These are phyloP conservation scores for Berghia stephanieae DNA, from an alignment of 1,140 invertebrate genomes.

Conservation along the genomic window DNA sequence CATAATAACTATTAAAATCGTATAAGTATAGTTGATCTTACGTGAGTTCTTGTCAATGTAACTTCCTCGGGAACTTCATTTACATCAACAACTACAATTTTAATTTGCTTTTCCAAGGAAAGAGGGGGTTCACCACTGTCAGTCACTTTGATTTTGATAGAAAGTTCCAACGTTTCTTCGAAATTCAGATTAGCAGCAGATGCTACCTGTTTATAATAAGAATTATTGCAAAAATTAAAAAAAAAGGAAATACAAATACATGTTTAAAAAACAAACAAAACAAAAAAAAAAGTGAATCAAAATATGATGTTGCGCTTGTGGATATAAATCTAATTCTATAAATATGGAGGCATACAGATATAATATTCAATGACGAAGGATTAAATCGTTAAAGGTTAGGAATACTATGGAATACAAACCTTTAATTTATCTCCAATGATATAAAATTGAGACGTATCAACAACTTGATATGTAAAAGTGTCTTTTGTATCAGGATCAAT, in stretches of 20 bases:
- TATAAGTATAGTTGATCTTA: not conserved
- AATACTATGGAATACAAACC: no score
- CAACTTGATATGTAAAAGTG: conserved; percentile 35
- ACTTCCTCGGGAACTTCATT: conserved; percentile 43
- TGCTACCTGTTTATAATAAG: conserved; percentile 32
- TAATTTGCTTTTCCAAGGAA: conserved; percentile 28
- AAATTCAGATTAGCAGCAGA: conserved; percentile 39
- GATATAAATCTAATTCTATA: no score
- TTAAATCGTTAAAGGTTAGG: no score
- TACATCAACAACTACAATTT: conserved; percentile 39
- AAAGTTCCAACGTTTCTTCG: conserved; percentile 24
- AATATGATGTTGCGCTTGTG: not conserved
- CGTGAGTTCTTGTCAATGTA: conserved; percentile 37
- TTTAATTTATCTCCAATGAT: conserved; percentile 35
- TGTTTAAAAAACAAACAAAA: no score
- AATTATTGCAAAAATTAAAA: not conserved
- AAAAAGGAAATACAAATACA: conserved; percentile 4
- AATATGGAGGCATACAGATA: not conserved
- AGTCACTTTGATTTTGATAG: conserved; percentile 21
- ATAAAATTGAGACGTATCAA: conserved; percentile 37
- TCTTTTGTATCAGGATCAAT: conserved; percentile 38
- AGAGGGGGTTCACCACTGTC: conserved; percentile 22
- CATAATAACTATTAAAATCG: no score
- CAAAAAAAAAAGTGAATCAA: no score
- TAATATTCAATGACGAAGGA: no score